phyloP scores from a whole-genome alignment of 1,140 invertebrate species.

The Ips typographus region DNA sequence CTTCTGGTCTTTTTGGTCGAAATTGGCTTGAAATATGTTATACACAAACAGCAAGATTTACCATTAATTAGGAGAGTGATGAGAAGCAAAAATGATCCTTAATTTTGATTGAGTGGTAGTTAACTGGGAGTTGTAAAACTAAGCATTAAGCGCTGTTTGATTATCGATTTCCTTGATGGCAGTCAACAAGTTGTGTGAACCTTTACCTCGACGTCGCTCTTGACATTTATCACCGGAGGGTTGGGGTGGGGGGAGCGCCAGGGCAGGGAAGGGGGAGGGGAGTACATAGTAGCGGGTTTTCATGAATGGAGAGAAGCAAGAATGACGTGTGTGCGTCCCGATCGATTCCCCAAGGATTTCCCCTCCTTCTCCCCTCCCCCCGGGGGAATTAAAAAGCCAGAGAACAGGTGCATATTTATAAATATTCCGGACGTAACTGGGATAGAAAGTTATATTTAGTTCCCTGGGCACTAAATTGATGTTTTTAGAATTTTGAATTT shows the following conservation, averaged over 20 bases:
- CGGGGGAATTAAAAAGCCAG: not conserved
- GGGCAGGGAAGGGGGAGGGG: constrained; percentile 6
- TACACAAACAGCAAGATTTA: too few species aligned
- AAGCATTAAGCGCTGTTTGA: not conserved
- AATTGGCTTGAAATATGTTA: too few species aligned
- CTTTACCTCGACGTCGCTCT: constrained; percentile 24
- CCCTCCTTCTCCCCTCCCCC: not conserved
- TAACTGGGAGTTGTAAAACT: not conserved
- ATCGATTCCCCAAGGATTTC: constrained; percentile 8
- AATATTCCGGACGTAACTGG: constrained; percentile 25
- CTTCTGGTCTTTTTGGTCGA: too few species aligned
- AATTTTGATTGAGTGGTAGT: not conserved
- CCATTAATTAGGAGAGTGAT: too few species aligned
- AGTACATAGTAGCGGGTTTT: constrained; percentile 33
- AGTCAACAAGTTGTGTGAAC: constrained; percentile 16
- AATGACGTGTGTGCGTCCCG: not conserved
- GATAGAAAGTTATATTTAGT: constrained; percentile 28
- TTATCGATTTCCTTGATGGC: constrained; percentile 16
- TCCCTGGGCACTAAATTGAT: constrained; percentile 18
- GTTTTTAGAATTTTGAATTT: not conserved
- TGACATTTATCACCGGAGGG: constrained; percentile 29
- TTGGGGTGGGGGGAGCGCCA: not conserved
- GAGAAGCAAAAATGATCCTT: not conserved
- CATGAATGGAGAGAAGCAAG: constrained; percentile 30
- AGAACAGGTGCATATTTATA: constrained; percentile 30